Conservation (phyloP, 2,797 vertebrate species). For the Danio jaintianensis region DNA sequence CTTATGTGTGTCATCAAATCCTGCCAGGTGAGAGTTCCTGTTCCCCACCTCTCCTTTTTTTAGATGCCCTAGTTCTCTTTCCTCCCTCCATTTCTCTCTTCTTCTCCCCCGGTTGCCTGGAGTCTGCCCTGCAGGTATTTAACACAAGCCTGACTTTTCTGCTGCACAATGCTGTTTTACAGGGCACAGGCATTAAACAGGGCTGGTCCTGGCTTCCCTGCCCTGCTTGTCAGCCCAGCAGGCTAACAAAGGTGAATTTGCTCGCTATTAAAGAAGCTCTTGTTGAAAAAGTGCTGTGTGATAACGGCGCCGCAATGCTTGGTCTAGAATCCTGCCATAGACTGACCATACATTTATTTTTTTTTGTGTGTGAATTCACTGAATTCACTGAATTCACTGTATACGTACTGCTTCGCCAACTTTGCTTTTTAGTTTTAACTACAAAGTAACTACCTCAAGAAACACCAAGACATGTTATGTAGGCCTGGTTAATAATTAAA, state of each 20-base stretch:
- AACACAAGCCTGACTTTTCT: conserved; percentile 48
- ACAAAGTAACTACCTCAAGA: no score
- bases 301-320: neutral
- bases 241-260: conserved; percentile 41
- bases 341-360: conserved; percentile 27
- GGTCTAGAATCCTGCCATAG: conserved; percentile 14
- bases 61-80: conserved; percentile 54
- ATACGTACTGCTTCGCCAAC: no score
- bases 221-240: conserved; percentile 48
- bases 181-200: conserved; percentile 43
- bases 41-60: conserved; percentile 46
- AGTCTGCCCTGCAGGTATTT: conserved; percentile 51
- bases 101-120: conserved; percentile 45
- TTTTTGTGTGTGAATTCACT: no score
- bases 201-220: conserved; percentile 40
- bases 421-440: no score
- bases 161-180: conserved; percentile 45
- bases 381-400: no score
- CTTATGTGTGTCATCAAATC: conserved; percentile 44
- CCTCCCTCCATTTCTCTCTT: conserved; percentile 28
- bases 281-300: conserved; percentile 27
- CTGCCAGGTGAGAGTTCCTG: conserved; percentile 44
- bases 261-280: conserved; percentile 34
- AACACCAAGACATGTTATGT: no score
- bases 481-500: no score